A percentile compares a stretch with the other conserved stretches of the same genome.
phyloP scores from a whole-genome alignment of 1,140 invertebrate genomes.

The Thalassaphorura encarpata region DNA sequence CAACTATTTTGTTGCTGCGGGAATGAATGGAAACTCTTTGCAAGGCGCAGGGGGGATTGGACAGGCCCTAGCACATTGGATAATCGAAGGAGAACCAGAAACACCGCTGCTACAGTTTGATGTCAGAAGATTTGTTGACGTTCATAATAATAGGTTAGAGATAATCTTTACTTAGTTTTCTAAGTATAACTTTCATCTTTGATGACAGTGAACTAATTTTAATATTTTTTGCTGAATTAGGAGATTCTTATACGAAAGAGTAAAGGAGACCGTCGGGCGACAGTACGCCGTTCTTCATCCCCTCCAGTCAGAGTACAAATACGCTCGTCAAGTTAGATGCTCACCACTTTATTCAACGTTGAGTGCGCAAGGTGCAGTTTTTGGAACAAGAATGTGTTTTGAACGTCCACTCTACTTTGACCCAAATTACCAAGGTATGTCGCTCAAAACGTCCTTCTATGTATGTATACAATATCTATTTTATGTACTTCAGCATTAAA shows the following conservation, averaged over 20 bases:
- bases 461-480: slow-evolving; percentile 2
- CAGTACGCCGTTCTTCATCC: slow-evolving; percentile 77
- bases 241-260: slow-evolving; percentile 83
- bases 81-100: slow-evolving; percentile 64
- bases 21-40: slow-evolving; percentile 54
- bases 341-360: slow-evolving; percentile 92
- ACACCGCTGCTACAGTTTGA: slow-evolving; percentile 85
- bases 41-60: slow-evolving; percentile 65
- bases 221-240: no score
- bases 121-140: slow-evolving; percentile 79
- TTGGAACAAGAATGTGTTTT: slow-evolving; percentile 97
- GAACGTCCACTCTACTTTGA: slow-evolving; percentile 92
- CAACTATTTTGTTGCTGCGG: slow-evolving; percentile 89
- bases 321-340: slow-evolving; percentile 81
- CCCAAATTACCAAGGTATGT: slow-evolving; percentile 40
- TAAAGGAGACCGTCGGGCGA: slow-evolving; percentile 85
- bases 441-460: no score
- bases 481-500: not conserved
- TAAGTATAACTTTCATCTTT: no score
- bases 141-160: slow-evolving; percentile 72
- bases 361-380: slow-evolving; percentile 84
- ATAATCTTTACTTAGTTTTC: no score
- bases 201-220: no score
- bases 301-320: slow-evolving; percentile 65
- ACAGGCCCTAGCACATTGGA: slow-evolving; percentile 65